phyloP scores from a whole-genome alignment of 2,888 invertebrate species.

The Eupeodes luniger region DNA sequence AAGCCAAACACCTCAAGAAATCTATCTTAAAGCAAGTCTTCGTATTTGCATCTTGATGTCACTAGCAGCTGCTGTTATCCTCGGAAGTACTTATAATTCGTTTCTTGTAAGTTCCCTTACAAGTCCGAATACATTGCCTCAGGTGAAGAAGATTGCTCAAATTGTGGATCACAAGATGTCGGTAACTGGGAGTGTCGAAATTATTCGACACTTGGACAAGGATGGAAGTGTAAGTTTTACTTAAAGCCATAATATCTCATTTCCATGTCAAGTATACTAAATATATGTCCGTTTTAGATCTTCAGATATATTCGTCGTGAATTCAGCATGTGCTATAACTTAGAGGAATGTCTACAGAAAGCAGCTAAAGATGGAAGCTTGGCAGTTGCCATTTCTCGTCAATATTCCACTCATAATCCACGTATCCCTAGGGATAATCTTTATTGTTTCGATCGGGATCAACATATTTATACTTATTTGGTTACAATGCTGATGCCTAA shows the following conservation, averaged over 20 bases:
- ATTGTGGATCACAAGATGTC: constrained; percentile 80
- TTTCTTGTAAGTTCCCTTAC: constrained; percentile 82
- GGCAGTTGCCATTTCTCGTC: constrained; percentile 82
- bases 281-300: constrained; percentile 76
- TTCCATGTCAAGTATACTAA: background rate
- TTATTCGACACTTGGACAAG: constrained; percentile 81
- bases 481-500: constrained; percentile 82
- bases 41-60: constrained; percentile 77
- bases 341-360: constrained; percentile 81
- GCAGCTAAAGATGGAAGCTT: constrained; percentile 78
- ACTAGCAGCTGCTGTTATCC: constrained; percentile 78
- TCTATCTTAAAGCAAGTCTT: constrained; percentile 25
- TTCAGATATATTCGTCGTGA: constrained; percentile 81
- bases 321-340: constrained; percentile 81
- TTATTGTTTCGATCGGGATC: constrained; percentile 82
- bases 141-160: constrained; percentile 80
- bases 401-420: constrained; percentile 82
- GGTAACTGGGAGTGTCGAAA: constrained; percentile 81
- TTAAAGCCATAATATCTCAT: background rate
- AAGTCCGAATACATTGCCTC: constrained; percentile 80
- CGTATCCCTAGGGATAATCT: constrained; percentile 80
- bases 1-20: constrained; percentile 76
- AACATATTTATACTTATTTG: constrained; percentile 82
- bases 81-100: constrained; percentile 82
- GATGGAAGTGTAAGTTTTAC: constrained; percentile 79